Percentiles rank a stretch among this genome's conserved stretches.
phyloP scores from a whole-genome alignment of 37 sponge, comb jelly and placozoan species.

The Theonella swinhoei region DNA sequence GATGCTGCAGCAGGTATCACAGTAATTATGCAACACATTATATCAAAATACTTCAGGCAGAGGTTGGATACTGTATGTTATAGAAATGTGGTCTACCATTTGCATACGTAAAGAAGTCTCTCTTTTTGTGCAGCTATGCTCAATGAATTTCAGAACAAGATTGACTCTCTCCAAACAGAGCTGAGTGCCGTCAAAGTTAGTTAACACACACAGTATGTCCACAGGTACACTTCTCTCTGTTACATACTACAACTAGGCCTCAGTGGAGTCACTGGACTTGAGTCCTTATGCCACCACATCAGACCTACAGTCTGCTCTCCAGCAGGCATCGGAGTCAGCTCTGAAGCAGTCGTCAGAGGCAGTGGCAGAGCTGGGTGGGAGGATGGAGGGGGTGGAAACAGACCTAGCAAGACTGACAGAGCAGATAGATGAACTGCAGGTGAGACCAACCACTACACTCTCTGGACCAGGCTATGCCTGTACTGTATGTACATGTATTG shows the following conservation, averaged over 20 bases:
- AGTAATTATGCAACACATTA: not conserved
- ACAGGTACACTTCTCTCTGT: not conserved
- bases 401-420: conserved; percentile 35
- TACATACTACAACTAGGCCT: not conserved
- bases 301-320: not conserved
- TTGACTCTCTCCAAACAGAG: conserved; percentile 27
- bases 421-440: conserved; percentile 39
- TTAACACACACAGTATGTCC: not conserved
- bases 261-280: not conserved
- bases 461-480: no score
- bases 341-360: not conserved
- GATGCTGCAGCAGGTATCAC: conserved; percentile 18
- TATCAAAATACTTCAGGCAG: no score
- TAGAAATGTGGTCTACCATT: no score
- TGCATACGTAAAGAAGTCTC: no score
- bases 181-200: conserved; percentile 20
- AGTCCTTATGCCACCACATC: not conserved
- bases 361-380: conserved; percentile 15
- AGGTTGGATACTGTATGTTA: no score
- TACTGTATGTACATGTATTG: not conserved
- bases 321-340: not conserved
- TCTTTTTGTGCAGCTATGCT: not conserved
- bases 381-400: conserved; percentile 10
- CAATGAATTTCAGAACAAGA: conserved; percentile 31
- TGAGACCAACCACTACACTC: no score